These are phyloP conservation scores for Elgonia sp. DNA, from an alignment of 2,888 invertebrate species.

Conservation along the genomic window DNA sequence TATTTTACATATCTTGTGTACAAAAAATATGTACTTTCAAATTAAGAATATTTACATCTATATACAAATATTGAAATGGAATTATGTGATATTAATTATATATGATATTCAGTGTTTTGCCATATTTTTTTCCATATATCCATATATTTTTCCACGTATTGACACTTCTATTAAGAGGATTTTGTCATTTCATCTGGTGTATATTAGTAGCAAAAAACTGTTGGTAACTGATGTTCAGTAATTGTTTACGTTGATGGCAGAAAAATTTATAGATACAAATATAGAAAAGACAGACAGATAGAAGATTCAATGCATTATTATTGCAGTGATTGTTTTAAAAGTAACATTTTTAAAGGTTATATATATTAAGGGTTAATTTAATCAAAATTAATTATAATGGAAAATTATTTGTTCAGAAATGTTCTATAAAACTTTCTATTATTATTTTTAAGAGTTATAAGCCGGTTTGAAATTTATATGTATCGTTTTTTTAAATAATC, in stretches of 20 bases:
- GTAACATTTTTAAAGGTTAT: too few species aligned
- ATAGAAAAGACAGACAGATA: too few species aligned
- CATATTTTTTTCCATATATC: slow-evolving; percentile 19
- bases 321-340: too few species aligned
- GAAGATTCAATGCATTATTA: too few species aligned
- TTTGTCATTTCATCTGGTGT: slow-evolving; percentile 26
- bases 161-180: slow-evolving; percentile 52
- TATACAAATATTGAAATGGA: slow-evolving; percentile 31
- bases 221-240: slow-evolving; percentile 8
- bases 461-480: too few species aligned
- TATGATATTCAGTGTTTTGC: slow-evolving; percentile 27
- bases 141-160: slow-evolving; percentile 45
- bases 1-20: too few species aligned
- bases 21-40: neutral
- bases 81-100: slow-evolving; percentile 41
- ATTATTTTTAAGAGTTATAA: too few species aligned
- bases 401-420: too few species aligned
- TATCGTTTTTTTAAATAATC: too few species aligned
- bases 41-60: slow-evolving; percentile 11
- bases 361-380: too few species aligned
- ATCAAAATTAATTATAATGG: too few species aligned
- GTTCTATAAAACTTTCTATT: too few species aligned
- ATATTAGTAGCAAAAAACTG: neutral
- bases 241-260: neutral
- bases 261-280: neutral